Evolutionary conservation across 2,113 vertebrate genomes (phyloP).

Genomic region (Phyllostomus discolor): DNA sequence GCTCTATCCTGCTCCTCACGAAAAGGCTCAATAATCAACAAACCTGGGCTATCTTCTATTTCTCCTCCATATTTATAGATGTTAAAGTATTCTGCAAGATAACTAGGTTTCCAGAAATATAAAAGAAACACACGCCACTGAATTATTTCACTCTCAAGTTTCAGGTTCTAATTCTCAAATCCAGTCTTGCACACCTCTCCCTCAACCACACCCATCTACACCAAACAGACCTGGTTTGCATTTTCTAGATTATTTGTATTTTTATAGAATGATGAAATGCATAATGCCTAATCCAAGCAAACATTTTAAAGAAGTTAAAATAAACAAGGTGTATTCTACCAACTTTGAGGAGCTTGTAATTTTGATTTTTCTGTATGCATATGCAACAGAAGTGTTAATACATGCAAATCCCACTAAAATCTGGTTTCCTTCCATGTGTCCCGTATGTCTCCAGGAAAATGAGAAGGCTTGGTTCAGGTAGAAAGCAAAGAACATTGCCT

Average conservation of each 20-base stretch:
- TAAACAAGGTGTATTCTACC: neutral
- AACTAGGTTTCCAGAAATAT: conserved; percentile 1
- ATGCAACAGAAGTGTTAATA: neutral
- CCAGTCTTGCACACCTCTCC: neutral
- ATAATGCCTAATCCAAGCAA: neutral
- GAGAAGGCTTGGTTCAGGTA: neutral
- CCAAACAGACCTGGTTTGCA: neutral
- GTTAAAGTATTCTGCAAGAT: neutral
- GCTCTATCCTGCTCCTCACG: neutral
- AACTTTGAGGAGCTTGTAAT: neutral
- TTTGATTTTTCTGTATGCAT: neutral
- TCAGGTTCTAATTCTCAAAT: neutral
- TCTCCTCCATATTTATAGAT: neutral
- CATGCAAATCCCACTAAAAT: neutral
- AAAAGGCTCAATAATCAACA: neutral
- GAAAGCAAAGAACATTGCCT: neutral
- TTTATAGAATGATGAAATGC: neutral
- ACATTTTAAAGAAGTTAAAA: conserved; percentile 8
- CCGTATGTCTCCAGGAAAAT: neutral
- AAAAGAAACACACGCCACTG: neutral
- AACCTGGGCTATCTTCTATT: neutral
- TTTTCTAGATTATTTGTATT: neutral
- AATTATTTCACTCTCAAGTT: conserved; percentile 1
- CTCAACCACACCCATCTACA: neutral
- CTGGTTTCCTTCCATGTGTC: neutral